These are phyloP conservation scores for Drosophila yooni DNA, from an alignment of 2,888 invertebrate genomes.

Conservation along the genomic window DNA sequence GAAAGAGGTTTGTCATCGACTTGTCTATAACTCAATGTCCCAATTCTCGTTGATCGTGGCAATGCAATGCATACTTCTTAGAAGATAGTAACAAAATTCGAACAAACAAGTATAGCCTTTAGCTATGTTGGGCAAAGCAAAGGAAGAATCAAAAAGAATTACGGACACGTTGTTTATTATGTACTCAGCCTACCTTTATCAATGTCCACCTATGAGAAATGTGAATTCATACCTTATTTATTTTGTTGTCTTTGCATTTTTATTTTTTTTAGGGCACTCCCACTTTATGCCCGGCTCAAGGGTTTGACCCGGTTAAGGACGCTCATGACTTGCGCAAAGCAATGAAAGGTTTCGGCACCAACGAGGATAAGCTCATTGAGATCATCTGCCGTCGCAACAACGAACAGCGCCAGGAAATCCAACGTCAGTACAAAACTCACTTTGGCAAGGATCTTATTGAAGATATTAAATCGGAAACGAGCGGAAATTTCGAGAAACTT, in stretches of 20 bases:
- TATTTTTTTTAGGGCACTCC: constrained; percentile 85
- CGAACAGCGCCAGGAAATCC: constrained; percentile 90
- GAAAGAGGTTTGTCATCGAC: constrained; percentile 78
- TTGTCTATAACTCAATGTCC: constrained; percentile 52
- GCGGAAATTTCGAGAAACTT: constrained; percentile 94
- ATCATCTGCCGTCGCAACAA: constrained; percentile 93
- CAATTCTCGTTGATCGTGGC: background rate
- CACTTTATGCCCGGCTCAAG: constrained; percentile 90
- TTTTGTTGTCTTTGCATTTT: background rate
- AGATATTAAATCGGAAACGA: constrained; percentile 94
- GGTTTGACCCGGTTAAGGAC: constrained; percentile 92
- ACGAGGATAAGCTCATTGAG: constrained; percentile 94
- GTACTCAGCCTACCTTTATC: background rate
- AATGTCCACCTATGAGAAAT: background rate
- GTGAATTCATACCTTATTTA: background rate
- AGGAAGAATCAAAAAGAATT: background rate
- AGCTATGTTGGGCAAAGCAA: background rate
- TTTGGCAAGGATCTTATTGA: constrained; percentile 90
- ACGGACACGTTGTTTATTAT: background rate
- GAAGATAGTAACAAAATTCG: background rate
- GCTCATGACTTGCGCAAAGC: constrained; percentile 93
- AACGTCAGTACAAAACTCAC: constrained; percentile 84
- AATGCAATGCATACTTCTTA: background rate
- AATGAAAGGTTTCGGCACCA: constrained; percentile 95
- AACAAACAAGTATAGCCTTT: background rate